Evolutionary conservation across 1,140 invertebrate species (phyloP).

Genomic region (Epicauta chinensis): DNA sequence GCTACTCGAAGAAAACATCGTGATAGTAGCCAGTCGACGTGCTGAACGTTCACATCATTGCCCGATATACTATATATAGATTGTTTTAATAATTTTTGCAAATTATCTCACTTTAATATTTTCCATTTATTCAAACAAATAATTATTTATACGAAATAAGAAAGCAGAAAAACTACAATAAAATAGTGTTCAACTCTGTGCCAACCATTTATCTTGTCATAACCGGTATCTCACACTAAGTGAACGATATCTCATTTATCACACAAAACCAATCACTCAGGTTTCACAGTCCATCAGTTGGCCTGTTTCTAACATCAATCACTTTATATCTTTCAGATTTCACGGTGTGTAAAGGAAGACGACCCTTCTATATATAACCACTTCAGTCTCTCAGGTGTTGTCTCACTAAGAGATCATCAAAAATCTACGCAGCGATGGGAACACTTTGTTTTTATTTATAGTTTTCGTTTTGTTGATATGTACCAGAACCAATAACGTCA

Average conservation of each 20-base stretch:
- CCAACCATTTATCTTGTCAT: conserved; percentile 33
- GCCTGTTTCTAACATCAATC: conserved; percentile 35
- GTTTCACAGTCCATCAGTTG: conserved; percentile 33
- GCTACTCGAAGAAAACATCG: conserved; percentile 17
- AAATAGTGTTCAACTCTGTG: conserved; percentile 16
- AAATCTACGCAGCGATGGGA: too few relatives aligned
- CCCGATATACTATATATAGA: conserved; percentile 17
- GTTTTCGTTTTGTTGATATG: too few relatives aligned
- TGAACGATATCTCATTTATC: conserved; percentile 37
- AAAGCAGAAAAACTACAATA: conserved; percentile 26
- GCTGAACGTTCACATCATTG: conserved; percentile 12
- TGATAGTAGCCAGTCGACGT: conserved; percentile 19
- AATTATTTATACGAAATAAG: conserved; percentile 1
- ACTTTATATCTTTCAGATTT: neutral
- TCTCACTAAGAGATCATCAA: too few relatives aligned
- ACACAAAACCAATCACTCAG: conserved; percentile 36
- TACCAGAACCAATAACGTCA: too few relatives aligned
- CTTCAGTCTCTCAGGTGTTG: too few relatives aligned
- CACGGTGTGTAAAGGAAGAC: too few relatives aligned
- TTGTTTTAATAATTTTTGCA: neutral
- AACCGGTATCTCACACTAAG: conserved; percentile 33
- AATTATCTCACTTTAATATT: neutral
- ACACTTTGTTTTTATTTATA: too few relatives aligned
- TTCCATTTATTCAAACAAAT: too few relatives aligned
- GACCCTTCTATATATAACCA: too few relatives aligned